These are phyloP conservation scores for Coleophora deauratella DNA, from an alignment of 2,888 invertebrate species.

Conservation along the genomic window DNA sequence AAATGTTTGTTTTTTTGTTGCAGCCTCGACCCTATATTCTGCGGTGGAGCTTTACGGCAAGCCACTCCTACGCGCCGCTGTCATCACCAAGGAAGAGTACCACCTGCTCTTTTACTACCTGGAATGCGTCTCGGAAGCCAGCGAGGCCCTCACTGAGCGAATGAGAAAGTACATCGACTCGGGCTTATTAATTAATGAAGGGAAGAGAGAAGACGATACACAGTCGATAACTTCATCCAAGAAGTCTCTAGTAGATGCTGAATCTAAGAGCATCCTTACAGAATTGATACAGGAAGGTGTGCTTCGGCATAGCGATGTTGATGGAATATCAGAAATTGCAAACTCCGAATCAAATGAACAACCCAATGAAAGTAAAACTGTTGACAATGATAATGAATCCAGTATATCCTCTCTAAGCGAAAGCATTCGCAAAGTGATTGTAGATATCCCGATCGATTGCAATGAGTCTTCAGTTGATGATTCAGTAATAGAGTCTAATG, in stretches of 20 bases:
- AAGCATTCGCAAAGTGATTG: conserved; percentile 51
- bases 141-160: conserved; percentile 60
- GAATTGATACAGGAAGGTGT: conserved; percentile 66
- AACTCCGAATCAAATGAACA: conserved; percentile 47
- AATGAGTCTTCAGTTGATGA: conserved; percentile 47
- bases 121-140: conserved; percentile 65
- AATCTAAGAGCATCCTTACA: conserved; percentile 54
- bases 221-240: conserved; percentile 29
- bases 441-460: conserved; percentile 57
- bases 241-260: conserved; percentile 29
- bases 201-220: conserved; percentile 31
- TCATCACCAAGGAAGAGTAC: conserved; percentile 68
- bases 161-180: conserved; percentile 69
- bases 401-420: conserved; percentile 43
- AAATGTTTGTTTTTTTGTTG: conserved; percentile 36
- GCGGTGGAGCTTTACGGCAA: conserved; percentile 78
- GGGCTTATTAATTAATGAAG: conserved; percentile 50
- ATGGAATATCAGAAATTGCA: conserved; percentile 53
- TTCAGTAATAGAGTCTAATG: conserved; percentile 46
- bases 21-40: conserved; percentile 73
- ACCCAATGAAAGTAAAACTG: conserved; percentile 38
- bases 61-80: conserved; percentile 69
- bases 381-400: conserved; percentile 44
- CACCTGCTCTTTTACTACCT: conserved; percentile 69
- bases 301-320: conserved; percentile 57